Conservation (phyloP, 2,113 vertebrate genomes). For the Coturnix japonica region DNA sequence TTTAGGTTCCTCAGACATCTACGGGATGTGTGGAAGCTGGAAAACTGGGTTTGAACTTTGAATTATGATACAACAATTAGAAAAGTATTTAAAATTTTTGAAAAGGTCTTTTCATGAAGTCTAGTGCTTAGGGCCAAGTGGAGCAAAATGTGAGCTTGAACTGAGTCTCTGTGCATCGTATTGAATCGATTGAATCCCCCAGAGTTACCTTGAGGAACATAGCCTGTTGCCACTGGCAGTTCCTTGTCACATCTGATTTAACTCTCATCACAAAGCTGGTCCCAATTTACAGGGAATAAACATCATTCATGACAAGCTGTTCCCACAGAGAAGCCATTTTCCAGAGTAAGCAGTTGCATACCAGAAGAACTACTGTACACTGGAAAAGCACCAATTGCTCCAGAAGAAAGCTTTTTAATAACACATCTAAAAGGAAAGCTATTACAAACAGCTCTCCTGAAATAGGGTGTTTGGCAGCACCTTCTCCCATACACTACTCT, state of each 20-base stretch:
- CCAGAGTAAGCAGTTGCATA: not conserved
- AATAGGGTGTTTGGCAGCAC: not conserved
- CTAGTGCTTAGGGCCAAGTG: not conserved
- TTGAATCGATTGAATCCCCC: not conserved
- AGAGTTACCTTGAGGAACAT: not conserved
- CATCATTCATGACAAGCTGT: not conserved
- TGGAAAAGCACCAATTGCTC: not conserved
- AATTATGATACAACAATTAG: not conserved
- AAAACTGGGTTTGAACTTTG: not conserved
- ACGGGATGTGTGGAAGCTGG: not conserved
- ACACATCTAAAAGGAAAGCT: slow-evolving; percentile 2
- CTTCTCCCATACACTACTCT: not conserved
- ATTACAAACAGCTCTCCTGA: slow-evolving; percentile 2
- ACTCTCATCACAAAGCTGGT: not conserved
- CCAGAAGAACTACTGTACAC: not conserved
- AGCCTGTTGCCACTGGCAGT: not conserved
- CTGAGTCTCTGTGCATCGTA: not conserved
- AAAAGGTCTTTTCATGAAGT: not conserved
- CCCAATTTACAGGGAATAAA: not conserved
- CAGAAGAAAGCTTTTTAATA: slow-evolving; percentile 34
- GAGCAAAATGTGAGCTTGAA: not conserved
- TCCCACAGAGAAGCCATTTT: not conserved
- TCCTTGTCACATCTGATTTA: not conserved
- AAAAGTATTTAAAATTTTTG: not conserved
- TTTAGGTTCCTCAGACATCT: not conserved